phyloP scores from a whole-genome alignment of 2,113 vertebrate genomes.

The Tragelaphus strepsiceros region DNA sequence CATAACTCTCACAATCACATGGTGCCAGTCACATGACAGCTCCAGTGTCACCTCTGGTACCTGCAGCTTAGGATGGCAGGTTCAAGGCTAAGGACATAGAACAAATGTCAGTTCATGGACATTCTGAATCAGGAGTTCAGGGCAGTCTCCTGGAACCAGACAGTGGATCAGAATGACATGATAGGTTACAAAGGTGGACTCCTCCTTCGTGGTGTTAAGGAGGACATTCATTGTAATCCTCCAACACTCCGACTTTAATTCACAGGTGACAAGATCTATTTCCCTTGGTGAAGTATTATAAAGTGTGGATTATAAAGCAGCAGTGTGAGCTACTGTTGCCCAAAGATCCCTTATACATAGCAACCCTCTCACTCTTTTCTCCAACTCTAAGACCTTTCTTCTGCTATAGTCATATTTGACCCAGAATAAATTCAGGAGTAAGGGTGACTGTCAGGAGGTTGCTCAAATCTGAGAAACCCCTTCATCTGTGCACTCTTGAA shows the following conservation, averaged over 20 bases:
- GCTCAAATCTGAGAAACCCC: not conserved
- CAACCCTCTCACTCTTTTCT: not conserved
- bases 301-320: not conserved
- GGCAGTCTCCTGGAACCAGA: not conserved
- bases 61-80: not conserved
- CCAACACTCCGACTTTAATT: not conserved
- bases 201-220: not conserved
- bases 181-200: not conserved
- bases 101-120: too few relatives aligned
- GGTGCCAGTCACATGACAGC: not conserved
- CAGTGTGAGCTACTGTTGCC: not conserved
- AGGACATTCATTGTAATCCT: not conserved
- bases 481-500: not conserved
- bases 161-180: not conserved
- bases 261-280: not conserved
- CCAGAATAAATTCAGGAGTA: not conserved
- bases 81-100: not conserved
- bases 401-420: not conserved
- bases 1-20: not conserved
- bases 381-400: not conserved
- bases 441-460: too few relatives aligned
- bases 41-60: too few relatives aligned
- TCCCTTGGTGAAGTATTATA: not conserved
- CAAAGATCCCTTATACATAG: not conserved
- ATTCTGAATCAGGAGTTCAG: not conserved